Base-by-base conservation (phyloP, 2,113 vertebrate genomes). In the Eulemur macaco region DNA sequence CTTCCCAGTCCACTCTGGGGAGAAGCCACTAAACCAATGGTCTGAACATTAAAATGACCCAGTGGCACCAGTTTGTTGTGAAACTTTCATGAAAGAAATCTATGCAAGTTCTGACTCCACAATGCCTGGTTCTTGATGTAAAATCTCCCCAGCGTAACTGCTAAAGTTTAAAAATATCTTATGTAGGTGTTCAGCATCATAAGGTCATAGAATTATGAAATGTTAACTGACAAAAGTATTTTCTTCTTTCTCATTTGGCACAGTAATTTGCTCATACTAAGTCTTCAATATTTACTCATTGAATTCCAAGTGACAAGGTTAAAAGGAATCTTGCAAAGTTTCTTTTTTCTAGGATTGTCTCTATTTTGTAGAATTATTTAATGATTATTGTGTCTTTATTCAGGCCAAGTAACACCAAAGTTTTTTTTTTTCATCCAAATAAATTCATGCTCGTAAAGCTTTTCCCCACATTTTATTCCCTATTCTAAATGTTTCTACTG, bases 101-200 rank as follows among this genome's bases (percentile, higher is more conserved):
- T 11, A 2, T 31, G 50, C 27, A 45, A 52, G 20, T n/a, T 92
- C 68, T 96, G 18, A 94, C 52, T 45, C 42, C 60, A 37, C 52
- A 82, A 11, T 94, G 73, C 69, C 71, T 94, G 60, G 4, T 64
- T 93, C 73, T 96, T 73, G 37, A 20, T 42, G 80, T 77, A 87
- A 95, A 88, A 88, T 94, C 80, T 86, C 63, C 73, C 31, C 83
- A 66, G 14, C 3, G 31, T 90, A 86, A 94, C 50, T 86, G 47
- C 64, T 47, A 95, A 29, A 39, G n/a, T 85, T 96, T 96, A 92
- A 96, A 97, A 97, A 96, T 92, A 92, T 47, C 60, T 90, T 50
- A n/a, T 5, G 50, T 91, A 96, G 92, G 64, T 54, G 47, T 78
- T 60, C 54, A 92, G 78, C 92, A 90, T 95, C 71, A 50, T 58